Percentiles rank a stretch among this genome's conserved stretches.
Evolutionary conservation across 2,888 invertebrate species (phyloP).

Genomic region (Odontothrips loti): DNA sequence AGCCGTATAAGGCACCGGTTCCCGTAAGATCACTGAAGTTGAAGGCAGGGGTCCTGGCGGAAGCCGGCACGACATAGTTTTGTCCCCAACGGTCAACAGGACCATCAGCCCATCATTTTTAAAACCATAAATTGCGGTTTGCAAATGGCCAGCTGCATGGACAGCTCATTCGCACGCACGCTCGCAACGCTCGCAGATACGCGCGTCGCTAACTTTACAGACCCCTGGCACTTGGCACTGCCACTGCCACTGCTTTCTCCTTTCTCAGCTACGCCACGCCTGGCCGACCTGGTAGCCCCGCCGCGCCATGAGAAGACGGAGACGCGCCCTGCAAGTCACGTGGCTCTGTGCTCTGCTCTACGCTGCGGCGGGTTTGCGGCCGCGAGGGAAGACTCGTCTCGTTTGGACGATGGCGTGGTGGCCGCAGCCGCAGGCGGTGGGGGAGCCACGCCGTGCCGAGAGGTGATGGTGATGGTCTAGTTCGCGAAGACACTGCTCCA

Average conservation of each 20-base stretch:
- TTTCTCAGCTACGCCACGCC: background rate
- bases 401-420: background rate
- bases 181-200: too few relatives aligned
- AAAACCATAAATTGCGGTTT: too few relatives aligned
- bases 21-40: too few relatives aligned
- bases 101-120: too few relatives aligned
- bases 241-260: background rate
- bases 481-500: constrained; percentile 5
- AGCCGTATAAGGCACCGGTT: too few relatives aligned
- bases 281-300: background rate
- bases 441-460: background rate
- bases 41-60: too few relatives aligned
- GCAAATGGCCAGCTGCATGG: too few relatives aligned
- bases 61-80: too few relatives aligned
- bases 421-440: background rate
- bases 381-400: background rate
- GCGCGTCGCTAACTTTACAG: too few relatives aligned
- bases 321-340: background rate
- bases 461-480: background rate
- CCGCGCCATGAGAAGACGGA: background rate
- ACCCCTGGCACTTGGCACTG: too few relatives aligned
- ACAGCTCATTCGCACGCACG: too few relatives aligned
- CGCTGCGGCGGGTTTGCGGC: background rate
- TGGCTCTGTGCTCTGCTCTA: background rate
- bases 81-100: too few relatives aligned